Percentiles rank a stretch among this genome's conserved stretches.
These are phyloP conservation scores for Fissipunctia ypsillon DNA, from an alignment of 2,888 invertebrate species.

Conservation along the genomic window DNA sequence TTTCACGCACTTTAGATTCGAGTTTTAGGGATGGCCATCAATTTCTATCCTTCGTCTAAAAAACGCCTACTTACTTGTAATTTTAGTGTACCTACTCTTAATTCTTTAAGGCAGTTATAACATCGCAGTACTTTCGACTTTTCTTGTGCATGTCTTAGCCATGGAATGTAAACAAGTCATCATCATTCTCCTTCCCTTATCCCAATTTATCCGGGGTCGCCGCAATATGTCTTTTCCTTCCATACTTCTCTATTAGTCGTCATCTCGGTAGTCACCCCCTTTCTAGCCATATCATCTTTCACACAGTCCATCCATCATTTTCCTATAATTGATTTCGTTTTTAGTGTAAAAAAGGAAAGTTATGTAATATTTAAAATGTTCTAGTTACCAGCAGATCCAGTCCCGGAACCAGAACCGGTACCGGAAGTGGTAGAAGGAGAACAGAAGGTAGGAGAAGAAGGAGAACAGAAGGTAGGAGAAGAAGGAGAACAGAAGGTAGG, in stretches of 20 bases:
- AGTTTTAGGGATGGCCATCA: no score
- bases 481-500: conserved; percentile 48
- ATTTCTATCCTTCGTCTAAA: no score
- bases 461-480: conserved; percentile 55
- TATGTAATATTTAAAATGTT: conserved; percentile 5
- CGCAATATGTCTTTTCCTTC: no score
- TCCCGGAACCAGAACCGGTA: conserved; percentile 55
- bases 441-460: conserved; percentile 54
- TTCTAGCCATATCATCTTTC: not conserved
- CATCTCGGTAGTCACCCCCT: not conserved
- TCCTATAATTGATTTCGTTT: no score
- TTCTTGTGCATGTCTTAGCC: not conserved
- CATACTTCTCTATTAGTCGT: no score
- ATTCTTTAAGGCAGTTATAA: not conserved
- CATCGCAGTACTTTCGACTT: not conserved
- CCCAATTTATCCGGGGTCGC: not conserved
- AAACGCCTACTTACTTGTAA: no score
- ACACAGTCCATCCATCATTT: not conserved
- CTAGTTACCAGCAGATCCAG: conserved; percentile 81
- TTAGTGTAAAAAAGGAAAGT: not conserved
- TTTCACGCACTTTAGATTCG: no score
- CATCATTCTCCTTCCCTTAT: not conserved
- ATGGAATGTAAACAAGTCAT: no score
- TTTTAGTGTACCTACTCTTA: no score
- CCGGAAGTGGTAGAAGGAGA: conserved; percentile 64